Conservation (phyloP, 2,113 vertebrate species). For the Oxygymnocypris stewartii region DNA sequence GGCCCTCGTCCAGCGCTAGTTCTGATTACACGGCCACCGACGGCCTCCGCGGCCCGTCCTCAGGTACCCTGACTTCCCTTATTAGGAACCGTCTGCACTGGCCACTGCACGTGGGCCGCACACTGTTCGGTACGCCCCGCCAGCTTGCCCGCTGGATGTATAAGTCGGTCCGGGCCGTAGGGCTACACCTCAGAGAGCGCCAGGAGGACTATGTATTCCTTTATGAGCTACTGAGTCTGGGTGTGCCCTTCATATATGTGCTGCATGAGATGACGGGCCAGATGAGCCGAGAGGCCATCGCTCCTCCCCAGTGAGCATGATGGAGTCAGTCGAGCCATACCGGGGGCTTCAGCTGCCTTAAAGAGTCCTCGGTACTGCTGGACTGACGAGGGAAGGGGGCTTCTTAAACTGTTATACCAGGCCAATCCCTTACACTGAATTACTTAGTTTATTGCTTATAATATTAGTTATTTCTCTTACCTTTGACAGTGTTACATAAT, state of each 20-base stretch:
- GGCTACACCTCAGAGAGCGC: slow-evolving; percentile 84
- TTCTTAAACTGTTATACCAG: slow-evolving; percentile 29
- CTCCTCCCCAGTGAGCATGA: slow-evolving; percentile 67
- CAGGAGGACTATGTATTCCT: slow-evolving; percentile 86
- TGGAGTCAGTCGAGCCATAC: slow-evolving; percentile 62
- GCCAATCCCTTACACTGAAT: neutral
- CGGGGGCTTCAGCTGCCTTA: slow-evolving; percentile 50
- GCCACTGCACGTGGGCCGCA: slow-evolving; percentile 79
- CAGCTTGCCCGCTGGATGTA: slow-evolving; percentile 80
- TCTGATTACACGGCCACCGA: slow-evolving; percentile 65
- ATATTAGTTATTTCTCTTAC: neutral
- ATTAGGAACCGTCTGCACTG: slow-evolving; percentile 81
- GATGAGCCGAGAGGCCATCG: slow-evolving; percentile 82
- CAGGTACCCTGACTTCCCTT: slow-evolving; percentile 94
- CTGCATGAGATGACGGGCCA: slow-evolving; percentile 84
- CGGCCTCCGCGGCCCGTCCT: slow-evolving; percentile 75
- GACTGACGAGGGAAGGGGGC: neutral
- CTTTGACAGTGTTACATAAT: neutral
- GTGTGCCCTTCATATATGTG: slow-evolving; percentile 84
- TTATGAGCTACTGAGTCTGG: slow-evolving; percentile 89
- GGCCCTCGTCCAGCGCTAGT: slow-evolving; percentile 57
- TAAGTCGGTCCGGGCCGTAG: slow-evolving; percentile 72
- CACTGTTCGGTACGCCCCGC: slow-evolving; percentile 78
- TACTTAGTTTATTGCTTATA: neutral
- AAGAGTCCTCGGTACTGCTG: neutral